Conservation (phyloP, 1,140 invertebrate genomes). For the Papilio machaon region DNA sequence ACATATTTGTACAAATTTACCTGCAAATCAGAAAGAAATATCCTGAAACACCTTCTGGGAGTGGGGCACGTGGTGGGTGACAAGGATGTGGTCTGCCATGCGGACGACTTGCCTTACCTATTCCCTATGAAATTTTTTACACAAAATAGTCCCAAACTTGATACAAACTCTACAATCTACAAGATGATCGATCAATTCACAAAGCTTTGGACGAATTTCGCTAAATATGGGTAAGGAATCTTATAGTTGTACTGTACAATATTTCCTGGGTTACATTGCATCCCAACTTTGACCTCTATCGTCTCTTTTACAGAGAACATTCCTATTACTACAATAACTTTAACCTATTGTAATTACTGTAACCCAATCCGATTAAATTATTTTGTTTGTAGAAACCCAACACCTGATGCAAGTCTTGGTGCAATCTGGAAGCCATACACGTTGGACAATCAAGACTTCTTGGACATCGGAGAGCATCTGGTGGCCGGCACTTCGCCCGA, state of each 20-base stretch:
- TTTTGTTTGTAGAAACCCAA: constrained; percentile 44
- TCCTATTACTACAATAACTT: too few relatives aligned
- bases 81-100: constrained; percentile 46
- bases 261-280: neutral
- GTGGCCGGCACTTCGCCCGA: constrained; percentile 30
- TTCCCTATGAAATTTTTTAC: constrained; percentile 48
- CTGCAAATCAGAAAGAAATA: constrained; percentile 55
- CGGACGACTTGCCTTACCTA: constrained; percentile 57
- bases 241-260: neutral
- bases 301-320: too few relatives aligned
- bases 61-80: constrained; percentile 33
- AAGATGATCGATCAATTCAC: constrained; percentile 53
- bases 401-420: constrained; percentile 47
- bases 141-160: constrained; percentile 32
- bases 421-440: constrained; percentile 48
- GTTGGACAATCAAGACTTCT: constrained; percentile 45
- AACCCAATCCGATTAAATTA: neutral
- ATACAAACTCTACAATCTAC: constrained; percentile 44
- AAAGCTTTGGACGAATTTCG: constrained; percentile 62
- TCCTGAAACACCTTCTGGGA: constrained; percentile 38
- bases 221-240: constrained; percentile 57
- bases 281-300: too few relatives aligned
- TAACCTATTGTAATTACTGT: neutral
- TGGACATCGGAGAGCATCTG: constrained; percentile 50
- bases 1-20: constrained; percentile 59